A percentile compares a stretch with the other conserved stretches of the same genome.
phyloP scores from a whole-genome alignment of 1,140 invertebrate genomes.

The Drosophila miranda region DNA sequence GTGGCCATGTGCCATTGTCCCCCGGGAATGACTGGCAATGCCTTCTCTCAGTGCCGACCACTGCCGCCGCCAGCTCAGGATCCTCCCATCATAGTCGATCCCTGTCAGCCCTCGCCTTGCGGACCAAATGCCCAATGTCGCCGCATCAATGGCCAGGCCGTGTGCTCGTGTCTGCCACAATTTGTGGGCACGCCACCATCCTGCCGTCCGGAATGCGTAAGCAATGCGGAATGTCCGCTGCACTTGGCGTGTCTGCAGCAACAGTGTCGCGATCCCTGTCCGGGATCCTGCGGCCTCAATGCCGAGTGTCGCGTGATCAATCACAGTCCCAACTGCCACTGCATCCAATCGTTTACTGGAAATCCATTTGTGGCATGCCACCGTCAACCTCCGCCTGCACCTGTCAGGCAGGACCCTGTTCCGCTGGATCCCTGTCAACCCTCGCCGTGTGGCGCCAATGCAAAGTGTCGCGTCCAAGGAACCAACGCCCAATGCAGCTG shows the following conservation, averaged over 20 bases:
- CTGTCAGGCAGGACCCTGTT: constrained; percentile 54
- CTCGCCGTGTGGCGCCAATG: constrained; percentile 90
- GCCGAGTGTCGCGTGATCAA: constrained; percentile 91
- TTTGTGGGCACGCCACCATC: constrained; percentile 84
- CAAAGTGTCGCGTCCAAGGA: constrained; percentile 86
- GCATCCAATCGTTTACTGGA: constrained; percentile 87
- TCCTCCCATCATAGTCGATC: constrained; percentile 76
- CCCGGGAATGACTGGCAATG: constrained; percentile 70
- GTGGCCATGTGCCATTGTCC: constrained; percentile 75
- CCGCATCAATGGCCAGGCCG: constrained; percentile 82
- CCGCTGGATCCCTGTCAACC: constrained; percentile 86
- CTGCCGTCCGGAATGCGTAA: constrained; percentile 85
- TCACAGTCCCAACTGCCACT: constrained; percentile 90
- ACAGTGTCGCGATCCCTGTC: constrained; percentile 85
- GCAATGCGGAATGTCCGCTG: constrained; percentile 84
- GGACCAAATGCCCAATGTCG: constrained; percentile 85
- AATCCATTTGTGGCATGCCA: constrained; percentile 90
- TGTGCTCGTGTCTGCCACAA: constrained; percentile 83
- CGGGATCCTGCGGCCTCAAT: constrained; percentile 85
- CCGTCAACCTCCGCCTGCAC: constrained; percentile 84
- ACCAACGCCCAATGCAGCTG: constrained; percentile 87
- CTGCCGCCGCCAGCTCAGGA: constrained; percentile 62
- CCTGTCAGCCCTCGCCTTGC: constrained; percentile 85
- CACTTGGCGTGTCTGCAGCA: constrained; percentile 84
- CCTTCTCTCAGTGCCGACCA: constrained; percentile 61